Percentiles rank a stretch among this genome's conserved stretches.
Conservation (phyloP, 2,797 vertebrate species). For the Gephyroberyx darwinii region DNA sequence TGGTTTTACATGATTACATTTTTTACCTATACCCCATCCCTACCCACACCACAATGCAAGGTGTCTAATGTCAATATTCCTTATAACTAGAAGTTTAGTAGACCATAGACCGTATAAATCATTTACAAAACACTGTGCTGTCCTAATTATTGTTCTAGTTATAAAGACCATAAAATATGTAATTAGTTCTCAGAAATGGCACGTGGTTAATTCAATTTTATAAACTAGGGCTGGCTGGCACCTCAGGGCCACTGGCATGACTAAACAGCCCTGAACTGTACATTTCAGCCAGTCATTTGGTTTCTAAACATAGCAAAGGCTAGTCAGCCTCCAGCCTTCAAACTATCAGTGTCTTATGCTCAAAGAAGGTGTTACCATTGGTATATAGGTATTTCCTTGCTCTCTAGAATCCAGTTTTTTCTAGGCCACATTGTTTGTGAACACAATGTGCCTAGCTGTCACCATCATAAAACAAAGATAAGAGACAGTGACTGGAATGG, state of each 20-base stretch:
- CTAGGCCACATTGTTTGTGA: slow-evolving; percentile 30
- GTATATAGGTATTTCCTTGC: slow-evolving; percentile 11
- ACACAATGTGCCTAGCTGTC: slow-evolving; percentile 26
- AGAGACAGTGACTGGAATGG: slow-evolving; percentile 2
- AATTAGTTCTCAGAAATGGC: slow-evolving; percentile 1
- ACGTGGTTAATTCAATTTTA: not conserved
- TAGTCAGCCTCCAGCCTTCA: not conserved
- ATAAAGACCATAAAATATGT: not conserved
- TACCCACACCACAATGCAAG: no score
- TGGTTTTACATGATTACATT: no score
- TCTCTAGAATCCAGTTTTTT: slow-evolving; percentile 28
- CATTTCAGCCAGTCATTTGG: slow-evolving; percentile 14
- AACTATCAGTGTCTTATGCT: slow-evolving; percentile 2
- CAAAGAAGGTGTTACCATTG: not conserved
- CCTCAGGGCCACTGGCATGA: slow-evolving; percentile 10
- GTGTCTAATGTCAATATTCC: no score
- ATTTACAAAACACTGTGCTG: no score
- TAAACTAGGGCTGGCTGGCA: not conserved
- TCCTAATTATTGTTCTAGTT: not conserved
- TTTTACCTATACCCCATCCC: no score
- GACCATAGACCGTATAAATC: no score
- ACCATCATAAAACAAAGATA: slow-evolving; percentile 53
- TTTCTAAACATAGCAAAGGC: slow-evolving; percentile 7
- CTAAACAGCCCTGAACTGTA: not conserved
- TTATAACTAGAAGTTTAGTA: no score